Conservation (phyloP, 2,113 vertebrate species). For the Mellivora capensis region DNA sequence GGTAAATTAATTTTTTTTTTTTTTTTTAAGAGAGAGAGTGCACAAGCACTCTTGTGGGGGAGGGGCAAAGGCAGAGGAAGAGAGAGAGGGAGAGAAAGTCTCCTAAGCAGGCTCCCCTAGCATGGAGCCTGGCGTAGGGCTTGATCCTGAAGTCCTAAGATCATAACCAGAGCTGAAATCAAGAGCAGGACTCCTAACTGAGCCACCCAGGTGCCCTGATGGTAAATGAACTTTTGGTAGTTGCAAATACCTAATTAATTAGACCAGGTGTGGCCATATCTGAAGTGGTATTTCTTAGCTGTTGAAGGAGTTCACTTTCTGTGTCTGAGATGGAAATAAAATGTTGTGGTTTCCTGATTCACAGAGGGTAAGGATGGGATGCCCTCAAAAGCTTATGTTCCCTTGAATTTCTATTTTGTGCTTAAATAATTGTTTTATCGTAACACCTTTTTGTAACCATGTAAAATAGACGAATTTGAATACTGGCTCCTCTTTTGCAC, state of each 20-base stretch:
- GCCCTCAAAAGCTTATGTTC: neutral
- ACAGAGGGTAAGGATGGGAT: neutral
- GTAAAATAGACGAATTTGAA: neutral
- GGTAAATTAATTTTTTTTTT: neutral
- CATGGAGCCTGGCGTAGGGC: neutral
- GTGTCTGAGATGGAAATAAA: neutral
- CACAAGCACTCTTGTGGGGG: neutral
- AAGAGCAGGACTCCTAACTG: neutral
- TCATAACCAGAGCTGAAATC: neutral
- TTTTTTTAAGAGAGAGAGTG: neutral
- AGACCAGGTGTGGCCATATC: neutral
- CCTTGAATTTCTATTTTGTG: neutral
- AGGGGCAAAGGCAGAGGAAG: neutral
- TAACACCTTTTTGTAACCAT: neutral
- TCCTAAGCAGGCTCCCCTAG: neutral
- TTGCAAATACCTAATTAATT: neutral
- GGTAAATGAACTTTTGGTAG: neutral
- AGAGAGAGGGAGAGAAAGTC: neutral
- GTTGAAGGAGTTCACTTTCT: neutral
- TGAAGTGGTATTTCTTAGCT: neutral
- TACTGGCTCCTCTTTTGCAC: neutral
- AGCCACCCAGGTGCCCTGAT: neutral
- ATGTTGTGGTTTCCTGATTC: constrained; percentile 5
- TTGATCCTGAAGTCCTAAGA: neutral
- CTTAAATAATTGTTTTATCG: neutral